phyloP scores from a whole-genome alignment of 2,888 invertebrate genomes.

The Hanleya hanleyi region DNA sequence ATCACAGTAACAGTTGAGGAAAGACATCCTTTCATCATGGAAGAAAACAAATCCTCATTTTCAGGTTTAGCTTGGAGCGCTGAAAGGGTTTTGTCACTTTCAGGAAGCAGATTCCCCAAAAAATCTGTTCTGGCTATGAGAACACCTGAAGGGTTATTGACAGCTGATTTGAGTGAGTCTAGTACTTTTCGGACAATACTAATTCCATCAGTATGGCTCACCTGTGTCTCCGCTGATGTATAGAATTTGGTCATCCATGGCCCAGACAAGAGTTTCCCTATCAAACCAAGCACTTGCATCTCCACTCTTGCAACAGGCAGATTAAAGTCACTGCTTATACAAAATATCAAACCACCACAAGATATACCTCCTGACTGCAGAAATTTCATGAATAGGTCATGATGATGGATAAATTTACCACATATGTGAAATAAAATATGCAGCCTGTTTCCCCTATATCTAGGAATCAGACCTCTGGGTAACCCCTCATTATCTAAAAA shows the following conservation, averaged over 20 bases:
- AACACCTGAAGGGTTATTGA: neutral
- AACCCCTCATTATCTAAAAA: slow-evolving; percentile 26
- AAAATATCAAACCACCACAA: slow-evolving; percentile 26
- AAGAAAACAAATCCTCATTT: neutral
- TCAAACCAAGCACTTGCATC: slow-evolving; percentile 30
- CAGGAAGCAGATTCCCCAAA: slow-evolving; percentile 4
- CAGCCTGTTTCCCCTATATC: slow-evolving; percentile 35
- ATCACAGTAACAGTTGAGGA: slow-evolving; percentile 2
- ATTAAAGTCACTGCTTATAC: slow-evolving; percentile 20
- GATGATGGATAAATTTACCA: slow-evolving; percentile 20
- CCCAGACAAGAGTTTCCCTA: slow-evolving; percentile 20
- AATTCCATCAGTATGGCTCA: slow-evolving; percentile 14
- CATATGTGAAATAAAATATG: slow-evolving; percentile 37
- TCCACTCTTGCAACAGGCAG: slow-evolving; percentile 14
- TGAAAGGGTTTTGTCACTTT: neutral
- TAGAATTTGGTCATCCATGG: slow-evolving; percentile 33
- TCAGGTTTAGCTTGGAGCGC: neutral
- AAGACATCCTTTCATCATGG: slow-evolving; percentile 11
- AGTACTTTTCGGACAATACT: slow-evolving; percentile 8
- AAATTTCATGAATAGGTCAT: slow-evolving; percentile 10
- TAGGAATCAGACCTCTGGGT: slow-evolving; percentile 25
- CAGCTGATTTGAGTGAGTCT: neutral
- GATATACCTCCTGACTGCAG: slow-evolving; percentile 19
- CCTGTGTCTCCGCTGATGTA: slow-evolving; percentile 7
- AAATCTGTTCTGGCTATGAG: neutral